phyloP scores from a whole-genome alignment of 2,113 vertebrate genomes.

The Marmota monax region DNA sequence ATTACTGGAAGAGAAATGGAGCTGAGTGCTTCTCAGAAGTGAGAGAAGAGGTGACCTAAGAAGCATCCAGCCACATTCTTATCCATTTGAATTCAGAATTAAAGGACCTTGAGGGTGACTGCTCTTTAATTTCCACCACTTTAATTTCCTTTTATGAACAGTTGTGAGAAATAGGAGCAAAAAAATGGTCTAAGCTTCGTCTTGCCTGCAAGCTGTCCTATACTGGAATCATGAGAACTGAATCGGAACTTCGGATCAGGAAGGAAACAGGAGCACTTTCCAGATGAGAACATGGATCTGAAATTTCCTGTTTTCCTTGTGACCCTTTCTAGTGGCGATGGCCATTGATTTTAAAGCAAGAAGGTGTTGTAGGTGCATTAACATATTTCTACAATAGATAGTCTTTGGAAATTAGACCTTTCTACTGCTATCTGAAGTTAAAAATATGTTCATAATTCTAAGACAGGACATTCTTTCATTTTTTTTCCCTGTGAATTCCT shows the following conservation, averaged over 20 bases:
- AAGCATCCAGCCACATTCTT: neutral
- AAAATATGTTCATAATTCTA: neutral
- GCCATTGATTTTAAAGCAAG: neutral
- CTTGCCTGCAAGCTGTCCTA: neutral
- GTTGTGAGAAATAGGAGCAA: neutral
- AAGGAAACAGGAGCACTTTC: neutral
- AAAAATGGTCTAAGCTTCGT: neutral
- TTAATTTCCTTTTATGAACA: constrained; percentile 27
- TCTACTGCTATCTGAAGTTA: neutral
- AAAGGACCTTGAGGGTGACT: neutral
- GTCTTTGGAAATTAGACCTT: neutral
- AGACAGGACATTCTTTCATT: neutral
- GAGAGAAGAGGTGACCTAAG: neutral
- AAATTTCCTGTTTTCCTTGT: neutral
- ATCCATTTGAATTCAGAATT: neutral
- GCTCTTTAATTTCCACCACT: neutral
- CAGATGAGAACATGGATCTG: neutral
- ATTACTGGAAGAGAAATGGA: neutral
- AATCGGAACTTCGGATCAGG: neutral
- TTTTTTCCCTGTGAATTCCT: neutral
- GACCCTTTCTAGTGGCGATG: neutral
- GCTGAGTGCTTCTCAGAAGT: neutral
- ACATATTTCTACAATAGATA: neutral
- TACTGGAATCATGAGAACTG: neutral
- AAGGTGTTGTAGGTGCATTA: neutral